Percentiles rank a stretch among this genome's conserved stretches.
These are phyloP conservation scores for Tenthredo livida DNA, from an alignment of 2,888 invertebrate genomes.

Conservation along the genomic window DNA sequence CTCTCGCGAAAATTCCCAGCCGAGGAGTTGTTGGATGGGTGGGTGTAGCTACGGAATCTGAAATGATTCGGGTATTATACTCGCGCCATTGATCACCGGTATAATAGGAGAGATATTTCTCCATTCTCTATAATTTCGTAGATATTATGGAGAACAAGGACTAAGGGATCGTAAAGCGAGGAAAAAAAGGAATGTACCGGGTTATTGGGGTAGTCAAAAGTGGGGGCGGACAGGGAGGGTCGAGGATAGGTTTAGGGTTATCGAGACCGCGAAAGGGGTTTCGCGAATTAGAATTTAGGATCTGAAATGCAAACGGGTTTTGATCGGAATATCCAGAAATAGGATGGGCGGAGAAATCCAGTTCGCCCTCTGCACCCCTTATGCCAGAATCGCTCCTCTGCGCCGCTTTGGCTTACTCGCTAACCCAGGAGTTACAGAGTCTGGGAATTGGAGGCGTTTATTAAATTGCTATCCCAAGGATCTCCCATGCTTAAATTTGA, in stretches of 20 bases:
- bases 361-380: not conserved
- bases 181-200: constrained; percentile 17
- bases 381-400: constrained; percentile 2
- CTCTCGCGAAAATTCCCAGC: not conserved
- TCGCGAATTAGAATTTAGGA: constrained; percentile 49
- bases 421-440: constrained; percentile 43
- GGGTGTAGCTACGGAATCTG: not conserved
- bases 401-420: constrained; percentile 26
- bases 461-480: constrained; percentile 68
- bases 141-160: not conserved
- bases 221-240: not conserved
- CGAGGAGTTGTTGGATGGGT: not conserved
- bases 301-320: constrained; percentile 48
- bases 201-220: not conserved
- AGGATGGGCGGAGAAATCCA: constrained; percentile 1
- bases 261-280: constrained; percentile 24
- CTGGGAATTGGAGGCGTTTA: constrained; percentile 64
- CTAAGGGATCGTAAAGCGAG: not conserved
- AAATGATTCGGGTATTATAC: not conserved
- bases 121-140: constrained; percentile 3
- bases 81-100: not conserved
- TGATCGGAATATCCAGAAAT: constrained; percentile 44
- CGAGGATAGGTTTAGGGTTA: constrained; percentile 39
- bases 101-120: constrained; percentile 6
- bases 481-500: constrained; percentile 68